Percentiles rank a stretch among this genome's conserved stretches.
These are phyloP conservation scores for Microplitis demolitor DNA, from an alignment of 1,140 invertebrate genomes.

Conservation along the genomic window DNA sequence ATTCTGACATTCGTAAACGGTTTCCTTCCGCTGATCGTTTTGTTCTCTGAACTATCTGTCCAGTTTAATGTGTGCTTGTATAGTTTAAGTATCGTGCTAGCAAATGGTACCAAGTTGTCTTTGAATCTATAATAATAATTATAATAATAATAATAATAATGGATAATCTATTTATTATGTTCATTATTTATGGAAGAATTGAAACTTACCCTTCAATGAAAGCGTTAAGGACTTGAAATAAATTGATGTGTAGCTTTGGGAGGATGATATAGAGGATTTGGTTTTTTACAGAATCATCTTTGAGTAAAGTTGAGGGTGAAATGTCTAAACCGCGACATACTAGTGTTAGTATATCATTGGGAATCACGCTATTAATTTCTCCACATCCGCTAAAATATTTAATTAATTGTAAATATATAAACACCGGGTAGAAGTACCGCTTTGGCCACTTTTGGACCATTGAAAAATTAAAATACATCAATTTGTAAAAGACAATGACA, in stretches of 20 bases:
- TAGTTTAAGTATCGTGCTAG: slow-evolving; percentile 37
- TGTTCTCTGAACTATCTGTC: slow-evolving; percentile 24
- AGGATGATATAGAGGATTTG: slow-evolving; percentile 43
- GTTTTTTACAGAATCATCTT: slow-evolving; percentile 34
- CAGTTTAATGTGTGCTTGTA: slow-evolving; percentile 38
- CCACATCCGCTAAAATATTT: slow-evolving; percentile 36
- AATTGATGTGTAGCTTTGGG: slow-evolving; percentile 41
- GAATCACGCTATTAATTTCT: slow-evolving; percentile 40
- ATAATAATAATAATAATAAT: not conserved
- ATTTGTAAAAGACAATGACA: no score
- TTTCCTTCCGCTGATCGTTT: slow-evolving; percentile 29
- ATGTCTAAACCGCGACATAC: slow-evolving; percentile 45
- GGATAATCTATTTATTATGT: not conserved
- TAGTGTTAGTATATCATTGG: slow-evolving; percentile 41
- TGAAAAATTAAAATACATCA: no score
- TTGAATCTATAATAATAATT: slow-evolving; percentile 31
- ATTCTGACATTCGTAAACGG: slow-evolving; percentile 39
- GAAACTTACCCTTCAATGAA: slow-evolving; percentile 45
- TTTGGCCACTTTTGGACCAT: no score
- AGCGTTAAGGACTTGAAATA: slow-evolving; percentile 42
- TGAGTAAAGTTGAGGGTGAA: slow-evolving; percentile 38
- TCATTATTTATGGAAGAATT: not conserved
- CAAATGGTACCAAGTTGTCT: slow-evolving; percentile 34
- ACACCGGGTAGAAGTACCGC: not conserved
- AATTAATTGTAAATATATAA: slow-evolving; percentile 10